Evolutionary conservation across 1,140 invertebrate genomes (phyloP), one percentile per base, ranked within the genome.

Genomic region (Panagrolaimus sp.): DNA sequence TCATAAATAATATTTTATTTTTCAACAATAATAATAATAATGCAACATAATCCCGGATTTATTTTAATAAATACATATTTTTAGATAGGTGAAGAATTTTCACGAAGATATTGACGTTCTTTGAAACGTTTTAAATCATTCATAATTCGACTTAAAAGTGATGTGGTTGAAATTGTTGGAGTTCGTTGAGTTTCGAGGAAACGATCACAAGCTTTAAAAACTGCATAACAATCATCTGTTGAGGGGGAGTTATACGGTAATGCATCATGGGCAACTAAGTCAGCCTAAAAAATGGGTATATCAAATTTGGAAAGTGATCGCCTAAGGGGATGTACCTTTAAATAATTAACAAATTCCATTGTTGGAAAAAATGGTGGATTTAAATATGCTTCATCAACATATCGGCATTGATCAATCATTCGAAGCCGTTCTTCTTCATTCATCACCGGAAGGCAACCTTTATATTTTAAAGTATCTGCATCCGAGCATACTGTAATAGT

Each of bases 161-260:
- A 68, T 8, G 70, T 74, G 0, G 72, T 73, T 1, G 72, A 73
- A 65, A 73, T 62, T 26, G 15, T 21, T 1, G 71, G 72, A 15
- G 64, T 63, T 43, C 72, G 38, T 63, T 73, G 44, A 17, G 72
- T 73, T n/a, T 21, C 71, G 21, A 73, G 46, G 26, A 73, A 73
- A 24, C 72, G 63, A 24, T 68, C 71, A 32, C 9, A 17, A 17
- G 32, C 46, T 46, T 73, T 73, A 43, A 72, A 72, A 8, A 70
- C 71, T 21, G 43, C 69, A 43, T 71, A 72, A 38, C 71, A 73
- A 55, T 73, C 72, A 44, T 58, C 38, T 3, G 24, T 58, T 3
- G 44, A n/a, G 32, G 43, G 55, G 17, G 15, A 17, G 9, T 43
- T 26, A 38, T 74, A 74, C 1, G 73, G 73, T 17, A 74, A 44